Evolutionary conservation across 2,113 vertebrate genomes (phyloP).

Genomic region (Dipodomys merriami): DNA sequence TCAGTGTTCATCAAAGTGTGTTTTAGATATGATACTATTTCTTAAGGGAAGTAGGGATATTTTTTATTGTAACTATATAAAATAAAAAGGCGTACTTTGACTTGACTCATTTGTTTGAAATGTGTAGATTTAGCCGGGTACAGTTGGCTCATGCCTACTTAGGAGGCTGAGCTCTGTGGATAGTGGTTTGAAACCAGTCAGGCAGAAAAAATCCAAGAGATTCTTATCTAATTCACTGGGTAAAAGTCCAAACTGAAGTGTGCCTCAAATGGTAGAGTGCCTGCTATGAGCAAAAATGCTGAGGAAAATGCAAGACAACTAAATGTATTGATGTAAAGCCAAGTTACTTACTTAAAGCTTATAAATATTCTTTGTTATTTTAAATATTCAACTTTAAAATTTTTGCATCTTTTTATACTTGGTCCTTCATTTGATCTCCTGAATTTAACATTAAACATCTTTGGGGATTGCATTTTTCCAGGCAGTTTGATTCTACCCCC

Average conservation of each 20-base stretch:
- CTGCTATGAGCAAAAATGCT: too few relatives aligned
- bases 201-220: too few relatives aligned
- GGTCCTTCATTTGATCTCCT: constrained; percentile 5
- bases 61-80: constrained; percentile 53
- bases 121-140: background rate
- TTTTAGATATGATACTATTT: constrained; percentile 48
- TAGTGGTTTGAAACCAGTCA: too few relatives aligned
- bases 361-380: constrained; percentile 18
- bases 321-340: background rate
- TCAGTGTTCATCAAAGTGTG: background rate
- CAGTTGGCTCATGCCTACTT: too few relatives aligned
- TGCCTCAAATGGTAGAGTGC: too few relatives aligned
- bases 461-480: background rate
- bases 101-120: constrained; percentile 39
- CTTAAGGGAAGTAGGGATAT: constrained; percentile 37
- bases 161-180: too few relatives aligned
- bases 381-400: constrained; percentile 52
- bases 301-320: too few relatives aligned
- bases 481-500: background rate
- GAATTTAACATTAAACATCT: background rate
- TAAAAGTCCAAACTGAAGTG: too few relatives aligned
- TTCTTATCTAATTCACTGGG: too few relatives aligned
- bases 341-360: background rate
- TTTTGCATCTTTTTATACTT: constrained; percentile 19
- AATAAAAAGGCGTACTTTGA: constrained; percentile 62